phyloP scores from a whole-genome alignment of 92 coral and sea anemone species.

The Blastomussa wellsi region DNA sequence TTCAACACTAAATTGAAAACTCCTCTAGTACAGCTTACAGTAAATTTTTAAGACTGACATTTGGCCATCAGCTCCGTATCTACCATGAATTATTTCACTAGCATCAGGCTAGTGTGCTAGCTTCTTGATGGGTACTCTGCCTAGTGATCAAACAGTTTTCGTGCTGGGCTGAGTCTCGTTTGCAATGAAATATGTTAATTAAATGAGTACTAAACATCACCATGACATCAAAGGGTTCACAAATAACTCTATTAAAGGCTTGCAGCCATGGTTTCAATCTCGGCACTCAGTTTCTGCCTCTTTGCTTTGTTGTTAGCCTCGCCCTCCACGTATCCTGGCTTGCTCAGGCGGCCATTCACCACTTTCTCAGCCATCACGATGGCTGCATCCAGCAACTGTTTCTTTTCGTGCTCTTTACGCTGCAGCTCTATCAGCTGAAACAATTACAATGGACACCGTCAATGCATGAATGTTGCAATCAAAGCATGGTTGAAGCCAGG shows the following conservation, averaged over 20 bases:
- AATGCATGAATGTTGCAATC: too few relatives aligned
- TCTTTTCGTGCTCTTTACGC: conserved; percentile 92
- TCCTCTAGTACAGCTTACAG: too few relatives aligned
- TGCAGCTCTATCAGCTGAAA: conserved; percentile 85
- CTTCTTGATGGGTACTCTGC: too few relatives aligned
- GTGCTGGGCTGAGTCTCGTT: background rate
- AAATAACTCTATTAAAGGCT: conserved; percentile 46
- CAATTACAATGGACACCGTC: background rate
- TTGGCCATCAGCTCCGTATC: too few relatives aligned
- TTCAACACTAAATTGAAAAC: too few relatives aligned
- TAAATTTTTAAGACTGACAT: too few relatives aligned
- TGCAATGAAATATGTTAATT: too few relatives aligned
- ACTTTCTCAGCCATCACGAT: conserved; percentile 92
- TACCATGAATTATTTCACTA: too few relatives aligned
- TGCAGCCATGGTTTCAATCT: conserved; percentile 82
- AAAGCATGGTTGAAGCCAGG: too few relatives aligned
- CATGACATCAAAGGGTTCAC: conserved; percentile 24
- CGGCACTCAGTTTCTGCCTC: conserved; percentile 87
- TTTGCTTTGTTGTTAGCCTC: conserved; percentile 79
- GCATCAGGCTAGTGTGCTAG: too few relatives aligned
- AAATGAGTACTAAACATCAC: background rate
- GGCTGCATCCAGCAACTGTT: conserved; percentile 87
- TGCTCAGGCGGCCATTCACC: conserved; percentile 91
- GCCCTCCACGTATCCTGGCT: conserved; percentile 83
- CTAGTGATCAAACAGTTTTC: too few relatives aligned